Evolutionary conservation across 2,888 invertebrate genomes (phyloP).

Genomic region (Monochamus alternatus): DNA sequence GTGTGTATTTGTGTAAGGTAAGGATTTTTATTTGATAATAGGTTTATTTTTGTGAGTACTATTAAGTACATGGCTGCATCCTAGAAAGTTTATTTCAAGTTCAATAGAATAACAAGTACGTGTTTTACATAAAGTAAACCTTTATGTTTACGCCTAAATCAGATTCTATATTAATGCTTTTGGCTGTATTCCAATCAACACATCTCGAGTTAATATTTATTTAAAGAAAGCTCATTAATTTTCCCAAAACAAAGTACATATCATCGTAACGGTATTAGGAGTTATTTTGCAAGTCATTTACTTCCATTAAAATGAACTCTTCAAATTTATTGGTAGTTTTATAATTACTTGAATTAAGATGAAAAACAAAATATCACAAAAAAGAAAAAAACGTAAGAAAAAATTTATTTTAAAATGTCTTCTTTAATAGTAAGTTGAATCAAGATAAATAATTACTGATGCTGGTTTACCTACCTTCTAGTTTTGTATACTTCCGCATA

Average conservation of each 20-base stretch:
- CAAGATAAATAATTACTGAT: no score
- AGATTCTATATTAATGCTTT: constrained; percentile 3
- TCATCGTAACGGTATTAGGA: not conserved
- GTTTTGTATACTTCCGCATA: no score
- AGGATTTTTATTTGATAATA: constrained; percentile 34
- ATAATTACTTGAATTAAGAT: no score
- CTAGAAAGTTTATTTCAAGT: not conserved
- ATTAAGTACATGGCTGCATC: not conserved
- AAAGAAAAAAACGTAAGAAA: no score
- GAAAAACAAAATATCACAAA: no score
- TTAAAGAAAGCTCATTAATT: not conserved
- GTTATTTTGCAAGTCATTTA: not conserved
- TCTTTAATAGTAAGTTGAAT: no score
- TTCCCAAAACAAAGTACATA: not conserved
- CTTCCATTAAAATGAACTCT: no score
- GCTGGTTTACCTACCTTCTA: not conserved
- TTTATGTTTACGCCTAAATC: not conserved
- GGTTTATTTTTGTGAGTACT: not conserved
- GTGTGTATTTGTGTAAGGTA: constrained; percentile 77
- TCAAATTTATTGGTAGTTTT: no score
- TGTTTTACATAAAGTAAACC: not conserved
- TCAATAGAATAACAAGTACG: not conserved
- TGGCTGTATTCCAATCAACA: not conserved
- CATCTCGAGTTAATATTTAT: not conserved
- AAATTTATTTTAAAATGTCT: no score